Evolutionary conservation across 2,113 vertebrate genomes (phyloP).

Genomic region (Calyptomena viridis): DNA sequence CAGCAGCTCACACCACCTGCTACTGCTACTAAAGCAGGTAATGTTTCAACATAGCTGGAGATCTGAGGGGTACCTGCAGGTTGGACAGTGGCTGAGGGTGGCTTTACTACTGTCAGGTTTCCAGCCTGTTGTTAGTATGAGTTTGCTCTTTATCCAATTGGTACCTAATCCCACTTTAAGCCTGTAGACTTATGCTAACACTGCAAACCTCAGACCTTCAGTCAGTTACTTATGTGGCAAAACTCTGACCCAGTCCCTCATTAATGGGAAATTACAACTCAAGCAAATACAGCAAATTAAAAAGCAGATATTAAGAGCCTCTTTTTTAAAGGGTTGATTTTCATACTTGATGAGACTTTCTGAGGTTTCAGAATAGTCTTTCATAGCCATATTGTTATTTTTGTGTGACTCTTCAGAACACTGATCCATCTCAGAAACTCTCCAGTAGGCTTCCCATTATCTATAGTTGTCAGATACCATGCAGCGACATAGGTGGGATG

Average conservation of each 20-base stretch:
- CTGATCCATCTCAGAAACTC: not conserved
- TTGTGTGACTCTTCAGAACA: not conserved
- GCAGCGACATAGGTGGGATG: not conserved
- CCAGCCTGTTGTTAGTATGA: not conserved
- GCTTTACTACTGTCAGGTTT: not conserved
- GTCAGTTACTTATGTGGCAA: not conserved
- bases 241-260: not conserved
- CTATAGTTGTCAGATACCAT: not conserved
- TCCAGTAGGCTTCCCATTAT: not conserved
- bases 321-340: not conserved
- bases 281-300: not conserved
- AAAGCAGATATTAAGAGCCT: not conserved
- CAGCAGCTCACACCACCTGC: not conserved
- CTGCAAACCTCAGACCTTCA: not conserved
- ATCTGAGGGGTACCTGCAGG: not conserved
- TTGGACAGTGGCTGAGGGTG: not conserved
- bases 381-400: not conserved
- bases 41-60: not conserved
- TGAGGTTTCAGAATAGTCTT: not conserved
- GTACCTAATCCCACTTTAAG: not conserved
- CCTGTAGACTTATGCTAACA: not conserved
- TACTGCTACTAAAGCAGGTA: conserved; percentile 71
- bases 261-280: not conserved
- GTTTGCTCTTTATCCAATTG: not conserved
- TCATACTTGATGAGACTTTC: not conserved